Percentiles rank a stretch among this genome's conserved stretches.
Conservation (phyloP, 2,113 vertebrate species). For the Gasterosteus nipponicus region DNA sequence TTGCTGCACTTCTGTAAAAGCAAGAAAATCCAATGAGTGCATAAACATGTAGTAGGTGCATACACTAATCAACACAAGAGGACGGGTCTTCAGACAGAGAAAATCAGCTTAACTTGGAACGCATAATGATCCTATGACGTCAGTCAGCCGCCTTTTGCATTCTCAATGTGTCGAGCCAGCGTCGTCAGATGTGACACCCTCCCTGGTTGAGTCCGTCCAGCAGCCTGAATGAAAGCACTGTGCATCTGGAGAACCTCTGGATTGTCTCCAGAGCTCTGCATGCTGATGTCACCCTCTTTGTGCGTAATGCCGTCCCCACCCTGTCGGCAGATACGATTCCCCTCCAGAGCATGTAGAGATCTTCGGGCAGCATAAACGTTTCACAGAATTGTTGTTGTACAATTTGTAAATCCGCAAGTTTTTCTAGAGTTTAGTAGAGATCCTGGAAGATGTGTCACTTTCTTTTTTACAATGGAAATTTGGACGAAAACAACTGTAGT, state of each 20-base stretch:
- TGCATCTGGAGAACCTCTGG: conserved; percentile 72
- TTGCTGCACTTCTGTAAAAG: neutral
- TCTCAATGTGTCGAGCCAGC: conserved; percentile 42
- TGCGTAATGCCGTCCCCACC: conserved; percentile 61
- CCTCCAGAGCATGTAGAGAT: conserved; percentile 14
- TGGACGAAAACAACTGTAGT: neutral
- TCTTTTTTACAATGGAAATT: neutral
- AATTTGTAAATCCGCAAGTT: neutral
- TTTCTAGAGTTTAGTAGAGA: no score
- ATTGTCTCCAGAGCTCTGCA: conserved; percentile 59
- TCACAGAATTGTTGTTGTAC: neutral
- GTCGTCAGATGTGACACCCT: conserved; percentile 54
- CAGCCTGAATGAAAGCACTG: conserved; percentile 64
- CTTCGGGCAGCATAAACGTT: neutral
- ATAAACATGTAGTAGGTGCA: neutral
- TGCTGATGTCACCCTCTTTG: conserved; percentile 70
- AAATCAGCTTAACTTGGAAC: conserved; percentile 24
- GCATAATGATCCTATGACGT: conserved; percentile 52
- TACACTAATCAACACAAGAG: neutral
- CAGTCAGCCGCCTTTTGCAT: conserved; percentile 56
- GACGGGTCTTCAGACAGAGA: conserved; percentile 7
- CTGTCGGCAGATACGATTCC: conserved; percentile 54
- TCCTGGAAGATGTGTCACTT: neutral
- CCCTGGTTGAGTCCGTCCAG: conserved; percentile 29
- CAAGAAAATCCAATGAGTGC: conserved; percentile 12